phyloP scores from a whole-genome alignment of 2,888 invertebrate species.

The Laspeyria flexula region DNA sequence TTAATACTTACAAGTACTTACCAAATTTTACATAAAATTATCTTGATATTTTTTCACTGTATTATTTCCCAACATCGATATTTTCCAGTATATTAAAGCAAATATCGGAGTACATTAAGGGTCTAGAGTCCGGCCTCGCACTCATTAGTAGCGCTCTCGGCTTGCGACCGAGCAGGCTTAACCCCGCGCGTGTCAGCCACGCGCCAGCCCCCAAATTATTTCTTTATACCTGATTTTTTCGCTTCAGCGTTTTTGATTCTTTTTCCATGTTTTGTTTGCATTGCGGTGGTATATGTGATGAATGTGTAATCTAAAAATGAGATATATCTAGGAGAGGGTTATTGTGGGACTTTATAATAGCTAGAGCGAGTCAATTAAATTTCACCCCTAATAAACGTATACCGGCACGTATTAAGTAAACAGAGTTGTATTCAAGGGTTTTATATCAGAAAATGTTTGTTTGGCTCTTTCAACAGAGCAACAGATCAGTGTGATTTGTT shows the following conservation, averaged over 20 bases:
- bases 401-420: too few species aligned
- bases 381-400: too few species aligned
- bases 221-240: slow-evolving; percentile 81
- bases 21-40: too few species aligned
- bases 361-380: not conserved
- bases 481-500: too few species aligned
- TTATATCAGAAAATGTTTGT: too few species aligned
- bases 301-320: slow-evolving; percentile 11
- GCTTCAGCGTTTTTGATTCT: slow-evolving; percentile 46
- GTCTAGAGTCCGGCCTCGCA: slow-evolving; percentile 57
- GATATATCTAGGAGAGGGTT: not conserved
- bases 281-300: slow-evolving; percentile 18
- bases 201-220: slow-evolving; percentile 65
- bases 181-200: slow-evolving; percentile 56
- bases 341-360: not conserved
- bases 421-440: too few species aligned
- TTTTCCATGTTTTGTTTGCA: slow-evolving; percentile 17
- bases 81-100: slow-evolving; percentile 14
- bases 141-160: slow-evolving; percentile 75
- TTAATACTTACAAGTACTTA: too few species aligned
- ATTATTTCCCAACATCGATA: not conserved
- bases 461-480: too few species aligned
- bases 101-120: slow-evolving; percentile 8
- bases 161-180: slow-evolving; percentile 50
- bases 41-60: not conserved